These are phyloP conservation scores for Catharus minimus DNA, from an alignment of 2,113 vertebrate species.

Conservation along the genomic window DNA sequence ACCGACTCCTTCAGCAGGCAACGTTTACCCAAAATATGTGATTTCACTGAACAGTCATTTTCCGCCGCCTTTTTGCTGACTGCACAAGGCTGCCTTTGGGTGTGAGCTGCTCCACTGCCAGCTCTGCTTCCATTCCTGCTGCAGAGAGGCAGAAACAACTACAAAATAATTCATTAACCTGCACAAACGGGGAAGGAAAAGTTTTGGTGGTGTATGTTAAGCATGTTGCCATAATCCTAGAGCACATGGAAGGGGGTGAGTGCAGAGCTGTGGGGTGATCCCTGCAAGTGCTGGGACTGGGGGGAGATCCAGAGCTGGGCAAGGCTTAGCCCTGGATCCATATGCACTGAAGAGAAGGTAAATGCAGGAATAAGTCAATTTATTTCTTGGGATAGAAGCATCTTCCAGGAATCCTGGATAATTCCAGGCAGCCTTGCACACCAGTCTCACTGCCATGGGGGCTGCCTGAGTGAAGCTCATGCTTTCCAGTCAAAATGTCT, in stretches of 20 bases:
- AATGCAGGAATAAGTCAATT: background rate
- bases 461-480: rapidly evolving
- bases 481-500: background rate
- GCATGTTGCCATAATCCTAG: rapidly evolving
- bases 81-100: background rate
- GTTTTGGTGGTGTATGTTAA: rapidly evolving
- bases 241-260: rapidly evolving
- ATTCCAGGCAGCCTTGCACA: background rate
- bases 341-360: background rate
- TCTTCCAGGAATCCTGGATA: rapidly evolving
- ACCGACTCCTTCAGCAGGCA: conserved; percentile 10
- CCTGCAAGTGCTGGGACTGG: background rate
- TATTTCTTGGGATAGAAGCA: rapidly evolving
- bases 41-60: conserved; percentile 29
- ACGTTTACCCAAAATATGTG: background rate
- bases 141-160: background rate
- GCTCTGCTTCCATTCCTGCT: conserved; percentile 5
- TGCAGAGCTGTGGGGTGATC: rapidly evolving
- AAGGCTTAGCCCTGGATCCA: no score
- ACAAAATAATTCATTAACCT: background rate
- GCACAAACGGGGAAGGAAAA: background rate
- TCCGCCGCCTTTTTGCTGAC: conserved; percentile 33
- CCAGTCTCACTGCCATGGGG: background rate
- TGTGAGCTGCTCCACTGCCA: background rate
- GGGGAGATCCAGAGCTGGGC: background rate